A percentile compares a stretch with the other conserved stretches of the same genome.
Evolutionary conservation across 2,797 vertebrate genomes (phyloP).

Genomic region (Discoglossus pictus): DNA sequence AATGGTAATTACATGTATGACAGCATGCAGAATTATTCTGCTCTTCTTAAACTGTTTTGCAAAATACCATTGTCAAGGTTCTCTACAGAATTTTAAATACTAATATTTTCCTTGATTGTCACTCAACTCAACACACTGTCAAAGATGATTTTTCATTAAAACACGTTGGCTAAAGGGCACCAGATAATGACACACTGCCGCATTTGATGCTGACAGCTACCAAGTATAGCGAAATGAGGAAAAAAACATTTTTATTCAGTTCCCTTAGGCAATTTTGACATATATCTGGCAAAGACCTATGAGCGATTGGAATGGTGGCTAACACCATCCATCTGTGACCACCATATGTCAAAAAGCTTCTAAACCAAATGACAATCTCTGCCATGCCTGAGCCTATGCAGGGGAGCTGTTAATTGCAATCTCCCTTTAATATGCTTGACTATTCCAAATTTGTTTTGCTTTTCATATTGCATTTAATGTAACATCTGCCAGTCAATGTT

Average conservation of each 20-base stretch:
- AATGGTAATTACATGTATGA: too few species aligned
- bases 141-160: slow-evolving; percentile 26
- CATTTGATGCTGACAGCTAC: slow-evolving; percentile 12
- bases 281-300: slow-evolving; percentile 39
- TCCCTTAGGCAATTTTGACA: slow-evolving; percentile 37
- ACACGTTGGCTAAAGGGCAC: slow-evolving; percentile 30
- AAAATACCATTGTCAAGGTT: neutral
- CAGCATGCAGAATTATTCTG: too few species aligned
- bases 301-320: slow-evolving; percentile 35
- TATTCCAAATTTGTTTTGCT: slow-evolving; percentile 1
- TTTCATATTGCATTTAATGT: slow-evolving; percentile 3
- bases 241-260: slow-evolving; percentile 13
- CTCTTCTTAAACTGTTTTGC: neutral
- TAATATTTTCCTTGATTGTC: slow-evolving; percentile 15
- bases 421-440: neutral
- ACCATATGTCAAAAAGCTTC: slow-evolving; percentile 40
- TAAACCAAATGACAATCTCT: slow-evolving; percentile 21
- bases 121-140: slow-evolving; percentile 27
- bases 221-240: slow-evolving; percentile 7
- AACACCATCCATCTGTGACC: slow-evolving; percentile 18
- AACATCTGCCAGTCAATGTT: slow-evolving; percentile 14
- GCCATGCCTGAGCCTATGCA: slow-evolving; percentile 11
- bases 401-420: slow-evolving; percentile 10
- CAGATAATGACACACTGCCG: slow-evolving; percentile 5
- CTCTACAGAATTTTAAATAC: slow-evolving; percentile 7